These are phyloP conservation scores for Pterois miles DNA, from an alignment of 2,797 vertebrate genomes.

Conservation along the genomic window DNA sequence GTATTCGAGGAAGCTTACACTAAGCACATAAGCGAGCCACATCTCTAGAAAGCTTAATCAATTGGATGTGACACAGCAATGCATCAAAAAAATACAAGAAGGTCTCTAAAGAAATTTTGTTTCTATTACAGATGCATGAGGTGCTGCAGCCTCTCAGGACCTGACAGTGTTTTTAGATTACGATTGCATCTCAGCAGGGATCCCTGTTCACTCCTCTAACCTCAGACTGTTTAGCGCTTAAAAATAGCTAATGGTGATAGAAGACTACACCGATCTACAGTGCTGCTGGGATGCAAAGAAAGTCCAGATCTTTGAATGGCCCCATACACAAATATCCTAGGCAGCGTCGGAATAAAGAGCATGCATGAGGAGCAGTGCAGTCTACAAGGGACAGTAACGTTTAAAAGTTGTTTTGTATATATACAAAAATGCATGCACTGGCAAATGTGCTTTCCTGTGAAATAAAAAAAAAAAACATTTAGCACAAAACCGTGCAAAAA, in stretches of 20 bases:
- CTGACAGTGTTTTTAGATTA: slow-evolving; percentile 66
- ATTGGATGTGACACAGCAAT: slow-evolving; percentile 47
- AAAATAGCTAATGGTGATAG: slow-evolving; percentile 58
- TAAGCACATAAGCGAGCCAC: slow-evolving; percentile 47
- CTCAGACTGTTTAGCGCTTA: slow-evolving; percentile 51
- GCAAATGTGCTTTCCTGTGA: background rate
- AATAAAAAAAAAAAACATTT: background rate
- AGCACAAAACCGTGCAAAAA: background rate
- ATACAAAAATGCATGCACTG: slow-evolving; percentile 4
- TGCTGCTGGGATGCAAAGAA: slow-evolving; percentile 25
- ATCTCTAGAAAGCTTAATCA: slow-evolving; percentile 55
- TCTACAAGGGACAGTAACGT: background rate
- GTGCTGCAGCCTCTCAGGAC: slow-evolving; percentile 56
- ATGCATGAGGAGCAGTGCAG: background rate
- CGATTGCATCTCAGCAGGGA: slow-evolving; percentile 66
- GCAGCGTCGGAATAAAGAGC: background rate
- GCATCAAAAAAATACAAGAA: slow-evolving; percentile 40
- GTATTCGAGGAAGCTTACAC: slow-evolving; percentile 49
- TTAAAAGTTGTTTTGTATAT: slow-evolving; percentile 39
- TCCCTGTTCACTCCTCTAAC: slow-evolving; percentile 52
- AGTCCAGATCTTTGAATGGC: slow-evolving; percentile 31
- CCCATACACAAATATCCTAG: slow-evolving; percentile 18
- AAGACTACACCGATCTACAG: slow-evolving; percentile 19
- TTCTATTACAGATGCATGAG: slow-evolving; percentile 60
- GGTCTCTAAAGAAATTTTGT: slow-evolving; percentile 53